Evolutionary conservation across 2,888 invertebrate species (phyloP).

Genomic region (Rotaria magnacalcarata): DNA sequence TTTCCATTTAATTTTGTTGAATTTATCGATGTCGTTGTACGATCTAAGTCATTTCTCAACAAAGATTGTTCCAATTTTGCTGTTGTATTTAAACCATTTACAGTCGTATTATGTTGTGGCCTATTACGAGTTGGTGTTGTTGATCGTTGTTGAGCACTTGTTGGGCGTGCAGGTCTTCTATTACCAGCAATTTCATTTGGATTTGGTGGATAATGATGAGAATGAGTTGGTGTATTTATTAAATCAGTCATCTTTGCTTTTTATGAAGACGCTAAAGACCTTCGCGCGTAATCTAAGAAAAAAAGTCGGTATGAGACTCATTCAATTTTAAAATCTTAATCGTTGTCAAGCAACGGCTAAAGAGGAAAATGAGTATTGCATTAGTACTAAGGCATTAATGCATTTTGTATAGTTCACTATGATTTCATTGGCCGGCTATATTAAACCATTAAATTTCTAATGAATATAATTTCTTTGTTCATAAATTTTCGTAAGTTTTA

Average conservation of each 20-base stretch:
- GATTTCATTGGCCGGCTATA: neutral
- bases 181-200: neutral
- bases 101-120: neutral
- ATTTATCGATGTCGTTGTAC: too few species aligned
- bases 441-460: neutral
- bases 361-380: neutral
- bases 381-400: neutral
- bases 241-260: neutral
- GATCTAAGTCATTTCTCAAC: neutral
- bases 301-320: neutral
- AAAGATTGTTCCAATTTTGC: constrained; percentile 33
- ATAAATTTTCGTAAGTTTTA: neutral
- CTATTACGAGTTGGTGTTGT: neutral
- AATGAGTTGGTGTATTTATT: constrained; percentile 8
- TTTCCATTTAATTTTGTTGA: constrained; percentile 18
- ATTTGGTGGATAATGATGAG: neutral
- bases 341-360: neutral
- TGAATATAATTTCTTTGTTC: neutral
- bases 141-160: neutral
- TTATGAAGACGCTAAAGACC: neutral
- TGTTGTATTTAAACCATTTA: constrained; percentile 19
- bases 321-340: neutral
- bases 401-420: neutral
- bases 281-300: neutral
- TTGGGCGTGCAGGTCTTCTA: neutral